Conservation (phyloP, 1,140 invertebrate species). For the Grapholita molesta region DNA sequence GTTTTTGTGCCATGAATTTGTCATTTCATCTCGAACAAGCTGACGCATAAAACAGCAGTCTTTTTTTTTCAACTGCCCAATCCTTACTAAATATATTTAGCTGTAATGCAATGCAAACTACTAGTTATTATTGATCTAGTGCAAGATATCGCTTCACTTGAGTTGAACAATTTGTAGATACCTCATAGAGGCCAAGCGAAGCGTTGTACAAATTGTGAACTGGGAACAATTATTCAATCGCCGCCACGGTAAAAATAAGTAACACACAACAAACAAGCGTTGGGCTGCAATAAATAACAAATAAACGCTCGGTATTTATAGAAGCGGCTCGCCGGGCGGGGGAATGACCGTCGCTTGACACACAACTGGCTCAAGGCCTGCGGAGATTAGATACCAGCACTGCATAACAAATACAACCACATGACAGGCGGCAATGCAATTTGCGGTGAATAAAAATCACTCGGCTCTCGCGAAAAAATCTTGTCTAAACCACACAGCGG, state of each 20-base stretch:
- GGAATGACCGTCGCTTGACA: constrained; percentile 73
- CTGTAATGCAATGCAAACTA: neutral
- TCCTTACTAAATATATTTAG: neutral
- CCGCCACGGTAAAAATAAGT: constrained; percentile 50
- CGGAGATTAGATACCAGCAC: constrained; percentile 68
- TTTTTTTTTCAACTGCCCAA: neutral
- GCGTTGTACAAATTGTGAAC: constrained; percentile 2
- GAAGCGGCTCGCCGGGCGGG: constrained; percentile 54
- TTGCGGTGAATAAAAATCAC: neutral
- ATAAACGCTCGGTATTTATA: constrained; percentile 71
- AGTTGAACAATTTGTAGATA: neutral
- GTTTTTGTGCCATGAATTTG: too few species aligned
- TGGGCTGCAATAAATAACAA: constrained; percentile 68
- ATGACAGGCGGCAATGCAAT: constrained; percentile 32
- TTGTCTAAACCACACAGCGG: constrained; percentile 23
- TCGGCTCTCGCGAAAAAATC: neutral
- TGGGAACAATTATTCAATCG: constrained; percentile 59
- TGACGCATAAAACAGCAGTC: neutral
- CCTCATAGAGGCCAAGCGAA: neutral
- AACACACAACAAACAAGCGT: constrained; percentile 40
- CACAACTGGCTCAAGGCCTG: constrained; percentile 73
- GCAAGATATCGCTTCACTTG: neutral
- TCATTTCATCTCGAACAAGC: too few species aligned
- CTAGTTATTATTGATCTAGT: neutral
- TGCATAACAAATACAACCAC: constrained; percentile 61